These are phyloP conservation scores for Ormia ochracea DNA, from an alignment of 2,888 invertebrate genomes.

Conservation along the genomic window DNA sequence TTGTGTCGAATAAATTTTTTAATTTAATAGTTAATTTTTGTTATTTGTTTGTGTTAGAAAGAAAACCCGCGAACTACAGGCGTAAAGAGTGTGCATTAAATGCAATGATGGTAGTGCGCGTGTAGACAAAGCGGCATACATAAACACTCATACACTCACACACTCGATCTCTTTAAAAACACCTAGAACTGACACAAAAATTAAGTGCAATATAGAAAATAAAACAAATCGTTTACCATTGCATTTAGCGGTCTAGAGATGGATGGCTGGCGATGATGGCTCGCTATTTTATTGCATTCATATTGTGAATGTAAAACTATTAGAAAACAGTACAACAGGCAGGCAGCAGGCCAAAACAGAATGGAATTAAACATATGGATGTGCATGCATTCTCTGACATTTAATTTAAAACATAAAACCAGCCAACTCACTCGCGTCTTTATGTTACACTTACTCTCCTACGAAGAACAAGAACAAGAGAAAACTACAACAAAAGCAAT, in stretches of 20 bases:
- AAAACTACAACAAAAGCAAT: too few species aligned
- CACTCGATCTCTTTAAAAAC: too few species aligned
- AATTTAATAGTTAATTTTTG: constrained; percentile 20
- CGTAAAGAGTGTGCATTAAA: neutral
- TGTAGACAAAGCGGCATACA: constrained; percentile 19
- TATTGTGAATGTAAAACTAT: constrained; percentile 38
- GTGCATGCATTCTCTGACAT: neutral
- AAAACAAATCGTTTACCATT: constrained; percentile 36
- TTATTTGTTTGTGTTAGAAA: constrained; percentile 41
- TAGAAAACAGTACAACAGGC: neutral
- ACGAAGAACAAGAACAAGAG: too few species aligned
- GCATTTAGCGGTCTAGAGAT: constrained; percentile 26
- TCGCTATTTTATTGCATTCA: constrained; percentile 17
- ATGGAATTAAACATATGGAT: neutral
- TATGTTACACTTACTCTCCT: too few species aligned
- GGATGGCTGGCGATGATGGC: constrained; percentile 13
- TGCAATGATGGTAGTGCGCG: constrained; percentile 54
- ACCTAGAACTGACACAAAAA: neutral
- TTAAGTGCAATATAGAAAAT: constrained; percentile 12
- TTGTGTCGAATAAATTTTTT: constrained; percentile 16
- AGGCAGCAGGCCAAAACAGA: neutral
- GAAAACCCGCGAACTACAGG: constrained; percentile 13
- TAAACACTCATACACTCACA: neutral
- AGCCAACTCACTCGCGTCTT: neutral
- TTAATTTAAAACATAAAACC: constrained; percentile 5